These are phyloP conservation scores for Otocyon megalotis DNA, from an alignment of 2,113 vertebrate species.

Conservation along the genomic window DNA sequence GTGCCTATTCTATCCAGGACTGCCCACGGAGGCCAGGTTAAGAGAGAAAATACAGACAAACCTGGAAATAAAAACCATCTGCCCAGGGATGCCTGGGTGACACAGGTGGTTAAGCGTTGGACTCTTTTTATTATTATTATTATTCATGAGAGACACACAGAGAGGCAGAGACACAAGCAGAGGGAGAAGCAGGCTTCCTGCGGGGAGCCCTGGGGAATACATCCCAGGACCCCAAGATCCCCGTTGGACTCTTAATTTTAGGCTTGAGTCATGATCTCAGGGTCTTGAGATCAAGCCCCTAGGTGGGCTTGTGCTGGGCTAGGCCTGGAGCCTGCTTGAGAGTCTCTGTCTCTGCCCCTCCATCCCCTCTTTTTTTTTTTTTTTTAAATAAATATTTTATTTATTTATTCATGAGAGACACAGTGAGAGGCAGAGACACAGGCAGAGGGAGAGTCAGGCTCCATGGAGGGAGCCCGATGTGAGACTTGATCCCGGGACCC, in stretches of 20 bases:
- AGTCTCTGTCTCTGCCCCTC: not conserved
- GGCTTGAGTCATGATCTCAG: not conserved
- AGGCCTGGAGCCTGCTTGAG: not conserved
- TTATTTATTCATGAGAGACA: no score
- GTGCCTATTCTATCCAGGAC: not conserved
- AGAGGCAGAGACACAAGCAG: no score
- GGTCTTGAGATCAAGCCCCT: not conserved
- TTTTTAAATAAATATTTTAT: no score
- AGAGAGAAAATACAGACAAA: constrained; percentile 41
- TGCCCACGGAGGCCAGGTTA: not conserved
- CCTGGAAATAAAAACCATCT: constrained; percentile 20
- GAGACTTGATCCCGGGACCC: no score
- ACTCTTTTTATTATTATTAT: not conserved
- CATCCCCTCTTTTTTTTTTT: not conserved
- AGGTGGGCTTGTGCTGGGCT: not conserved
- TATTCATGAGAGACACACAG: no score
- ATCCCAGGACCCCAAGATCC: no score
- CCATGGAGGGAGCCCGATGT: no score
- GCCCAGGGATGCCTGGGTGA: not conserved
- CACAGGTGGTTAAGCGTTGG: not conserved
- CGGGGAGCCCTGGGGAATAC: no score
- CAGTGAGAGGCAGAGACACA: no score
- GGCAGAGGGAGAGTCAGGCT: no score
- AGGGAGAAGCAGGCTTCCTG: no score
- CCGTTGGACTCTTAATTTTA: not conserved